These are phyloP conservation scores for Barypeithes pellucidus DNA, from an alignment of 2,888 invertebrate species.

Conservation along the genomic window DNA sequence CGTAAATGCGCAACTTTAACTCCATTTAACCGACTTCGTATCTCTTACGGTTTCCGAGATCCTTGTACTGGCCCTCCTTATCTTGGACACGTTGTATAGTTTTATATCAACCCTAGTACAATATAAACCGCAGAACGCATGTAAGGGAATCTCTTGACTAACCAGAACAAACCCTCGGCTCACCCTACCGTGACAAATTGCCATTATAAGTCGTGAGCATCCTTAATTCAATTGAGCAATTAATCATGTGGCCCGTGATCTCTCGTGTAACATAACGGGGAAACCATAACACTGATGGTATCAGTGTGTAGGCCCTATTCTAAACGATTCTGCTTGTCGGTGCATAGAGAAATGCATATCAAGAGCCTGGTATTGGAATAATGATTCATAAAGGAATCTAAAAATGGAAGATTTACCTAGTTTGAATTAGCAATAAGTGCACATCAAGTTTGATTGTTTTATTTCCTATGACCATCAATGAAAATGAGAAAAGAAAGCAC, in stretches of 20 bases:
- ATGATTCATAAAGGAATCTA: no score
- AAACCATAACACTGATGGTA: slow-evolving; percentile 24
- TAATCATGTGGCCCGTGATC: slow-evolving; percentile 31
- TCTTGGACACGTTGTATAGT: no score
- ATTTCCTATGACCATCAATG: no score
- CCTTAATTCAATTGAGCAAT: slow-evolving; percentile 43
- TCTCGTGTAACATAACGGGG: slow-evolving; percentile 14
- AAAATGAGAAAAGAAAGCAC: no score
- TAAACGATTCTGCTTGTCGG: not conserved
- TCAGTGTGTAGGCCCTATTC: slow-evolving; percentile 16
- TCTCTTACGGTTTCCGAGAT: no score
- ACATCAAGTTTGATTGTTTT: no score
- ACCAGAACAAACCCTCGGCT: not conserved
- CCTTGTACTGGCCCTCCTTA: no score
- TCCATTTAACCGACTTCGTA: no score
- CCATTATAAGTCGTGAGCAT: slow-evolving; percentile 29
- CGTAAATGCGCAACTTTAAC: no score
- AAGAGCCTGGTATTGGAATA: not conserved
- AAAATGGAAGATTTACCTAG: no score
- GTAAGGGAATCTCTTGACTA: slow-evolving; percentile 3
- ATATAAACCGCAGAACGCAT: slow-evolving; percentile 8
- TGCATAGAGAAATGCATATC: not conserved
- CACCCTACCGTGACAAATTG: slow-evolving; percentile 38
- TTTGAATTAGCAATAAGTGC: no score
- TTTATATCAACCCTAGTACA: slow-evolving; percentile 5